These are phyloP conservation scores for Paramormyrops hopkinsi DNA, from an alignment of 2,797 vertebrate species.

Conservation along the genomic window DNA sequence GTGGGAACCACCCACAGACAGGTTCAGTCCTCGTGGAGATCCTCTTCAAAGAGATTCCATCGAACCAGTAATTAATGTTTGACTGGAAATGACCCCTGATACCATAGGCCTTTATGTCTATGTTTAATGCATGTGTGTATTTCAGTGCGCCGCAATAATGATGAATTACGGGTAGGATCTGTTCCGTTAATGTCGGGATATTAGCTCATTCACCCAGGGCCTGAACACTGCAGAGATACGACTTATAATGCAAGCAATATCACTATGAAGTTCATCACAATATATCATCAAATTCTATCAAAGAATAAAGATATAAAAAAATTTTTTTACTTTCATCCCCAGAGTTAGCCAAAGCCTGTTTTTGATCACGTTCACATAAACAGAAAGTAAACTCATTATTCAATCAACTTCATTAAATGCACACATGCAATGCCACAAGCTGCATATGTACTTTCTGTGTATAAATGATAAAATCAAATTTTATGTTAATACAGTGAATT, in stretches of 20 bases:
- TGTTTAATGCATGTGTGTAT: constrained; percentile 9
- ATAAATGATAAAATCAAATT: background rate
- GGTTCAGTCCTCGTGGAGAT: constrained; percentile 31
- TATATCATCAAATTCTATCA: background rate
- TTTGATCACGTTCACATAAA: background rate
- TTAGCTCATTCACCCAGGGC: background rate
- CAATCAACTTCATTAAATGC: background rate
- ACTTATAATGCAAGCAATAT: background rate
- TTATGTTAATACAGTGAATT: background rate
- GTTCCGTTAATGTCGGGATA: background rate
- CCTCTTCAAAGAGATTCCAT: constrained; percentile 43
- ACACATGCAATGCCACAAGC: background rate
- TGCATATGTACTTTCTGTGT: background rate
- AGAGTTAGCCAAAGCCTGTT: background rate
- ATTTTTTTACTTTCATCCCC: background rate
- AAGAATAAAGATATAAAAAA: background rate
- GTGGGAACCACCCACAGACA: constrained; percentile 50
- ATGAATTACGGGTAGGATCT: background rate
- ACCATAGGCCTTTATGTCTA: background rate
- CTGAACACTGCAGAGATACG: background rate
- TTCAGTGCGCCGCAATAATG: background rate
- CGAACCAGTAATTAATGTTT: constrained; percentile 48
- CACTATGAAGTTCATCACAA: background rate
- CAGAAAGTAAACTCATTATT: background rate
- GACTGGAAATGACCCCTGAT: constrained; percentile 23